phyloP scores from a whole-genome alignment of 2,797 vertebrate species.

The Erethizon dorsatum region DNA sequence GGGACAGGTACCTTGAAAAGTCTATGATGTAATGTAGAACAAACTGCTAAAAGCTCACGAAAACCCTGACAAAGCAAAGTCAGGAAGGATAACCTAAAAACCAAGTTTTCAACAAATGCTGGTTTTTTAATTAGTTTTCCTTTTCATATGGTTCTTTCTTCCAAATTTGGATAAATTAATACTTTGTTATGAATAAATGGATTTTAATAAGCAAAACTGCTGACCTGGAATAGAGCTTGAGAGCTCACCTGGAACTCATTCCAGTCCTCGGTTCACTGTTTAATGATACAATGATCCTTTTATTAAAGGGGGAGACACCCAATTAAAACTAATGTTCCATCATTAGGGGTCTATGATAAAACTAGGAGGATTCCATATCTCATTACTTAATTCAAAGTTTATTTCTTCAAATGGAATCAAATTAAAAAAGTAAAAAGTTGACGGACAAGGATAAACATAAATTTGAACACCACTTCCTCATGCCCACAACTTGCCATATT shows the following conservation, averaged over 20 bases:
- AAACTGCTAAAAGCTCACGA: constrained; percentile 1
- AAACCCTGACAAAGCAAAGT: constrained; percentile 71
- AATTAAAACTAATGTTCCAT: not conserved
- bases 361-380: not conserved
- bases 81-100: constrained; percentile 37
- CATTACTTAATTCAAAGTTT: not conserved
- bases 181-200: constrained; percentile 40
- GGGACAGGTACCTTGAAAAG: constrained; percentile 78
- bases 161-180: not conserved
- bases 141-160: constrained; percentile 19
- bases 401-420: not conserved
- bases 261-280: not conserved
- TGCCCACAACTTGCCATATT: not conserved
- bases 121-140: not conserved
- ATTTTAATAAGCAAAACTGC: constrained; percentile 24
- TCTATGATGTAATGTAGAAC: constrained; percentile 74
- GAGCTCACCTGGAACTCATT: not conserved
- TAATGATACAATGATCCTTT: not conserved
- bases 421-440: not conserved
- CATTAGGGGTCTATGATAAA: not conserved
- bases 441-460: not conserved
- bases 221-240: not conserved
- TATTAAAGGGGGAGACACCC: not conserved
- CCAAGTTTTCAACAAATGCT: not conserved
- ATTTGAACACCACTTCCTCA: not conserved